phyloP scores from a whole-genome alignment of 2,113 vertebrate species.

The Aviceda subcristata region DNA sequence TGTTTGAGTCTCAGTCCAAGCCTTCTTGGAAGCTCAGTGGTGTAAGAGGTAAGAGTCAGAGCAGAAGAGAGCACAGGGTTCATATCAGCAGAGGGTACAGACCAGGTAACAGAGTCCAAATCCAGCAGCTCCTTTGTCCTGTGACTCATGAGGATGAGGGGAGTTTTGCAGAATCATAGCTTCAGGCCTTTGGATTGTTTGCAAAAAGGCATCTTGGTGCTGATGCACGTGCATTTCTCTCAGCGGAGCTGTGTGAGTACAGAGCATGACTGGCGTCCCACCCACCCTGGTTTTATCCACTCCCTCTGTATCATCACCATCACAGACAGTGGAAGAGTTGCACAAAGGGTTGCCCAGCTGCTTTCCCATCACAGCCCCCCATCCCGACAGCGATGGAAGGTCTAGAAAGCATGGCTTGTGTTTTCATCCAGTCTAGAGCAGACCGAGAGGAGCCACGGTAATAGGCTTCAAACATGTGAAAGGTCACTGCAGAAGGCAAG shows the following conservation, averaged over 20 bases:
- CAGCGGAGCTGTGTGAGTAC: background rate
- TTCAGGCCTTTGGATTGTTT: background rate
- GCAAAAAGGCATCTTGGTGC: background rate
- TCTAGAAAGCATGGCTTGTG: background rate
- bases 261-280: background rate
- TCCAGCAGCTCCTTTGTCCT: background rate
- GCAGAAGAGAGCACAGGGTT: background rate
- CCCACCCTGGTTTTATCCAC: background rate
- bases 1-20: background rate
- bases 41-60: background rate
- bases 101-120: background rate
- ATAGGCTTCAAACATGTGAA: background rate
- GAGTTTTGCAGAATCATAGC: background rate
- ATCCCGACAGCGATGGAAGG: background rate
- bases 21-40: background rate
- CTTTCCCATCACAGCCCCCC: background rate
- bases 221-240: background rate
- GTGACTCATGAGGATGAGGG: background rate
- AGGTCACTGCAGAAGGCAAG: background rate
- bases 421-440: background rate
- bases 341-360: background rate
- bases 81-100: background rate
- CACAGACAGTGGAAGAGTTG: background rate
- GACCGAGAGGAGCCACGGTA: slow-evolving; percentile 6
- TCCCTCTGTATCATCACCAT: background rate